Conservation (phyloP, 1,140 invertebrate genomes). For the Drosophila parabipectinata region DNA sequence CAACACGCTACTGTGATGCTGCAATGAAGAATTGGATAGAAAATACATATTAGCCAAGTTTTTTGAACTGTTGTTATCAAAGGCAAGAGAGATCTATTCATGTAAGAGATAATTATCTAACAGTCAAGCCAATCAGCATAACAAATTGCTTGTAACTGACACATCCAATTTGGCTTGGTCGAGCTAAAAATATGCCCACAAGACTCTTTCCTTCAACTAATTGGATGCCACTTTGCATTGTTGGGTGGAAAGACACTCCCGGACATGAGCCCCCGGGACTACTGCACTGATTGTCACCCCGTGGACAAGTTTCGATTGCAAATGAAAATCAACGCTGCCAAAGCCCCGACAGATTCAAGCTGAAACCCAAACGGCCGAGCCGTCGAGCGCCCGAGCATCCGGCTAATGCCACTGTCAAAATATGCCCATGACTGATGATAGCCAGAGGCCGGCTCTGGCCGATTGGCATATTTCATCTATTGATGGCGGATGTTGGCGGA, state of each 20-base stretch:
- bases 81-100: not conserved
- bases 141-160: slow-evolving; percentile 61
- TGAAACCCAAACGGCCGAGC: not conserved
- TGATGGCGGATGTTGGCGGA: slow-evolving; percentile 54
- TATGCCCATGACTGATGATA: slow-evolving; percentile 76
- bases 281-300: slow-evolving; percentile 63
- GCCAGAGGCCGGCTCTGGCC: slow-evolving; percentile 33
- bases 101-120: slow-evolving; percentile 4
- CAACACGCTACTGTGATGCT: slow-evolving; percentile 20
- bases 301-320: slow-evolving; percentile 69
- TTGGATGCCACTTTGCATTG: slow-evolving; percentile 33
- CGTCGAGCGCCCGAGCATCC: slow-evolving; percentile 19
- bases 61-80: not conserved
- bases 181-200: slow-evolving; percentile 27
- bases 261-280: slow-evolving; percentile 30
- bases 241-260: not conserved
- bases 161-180: slow-evolving; percentile 48
- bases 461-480: slow-evolving; percentile 68
- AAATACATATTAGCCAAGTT: not conserved
- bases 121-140: slow-evolving; percentile 23
- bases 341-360: not conserved
- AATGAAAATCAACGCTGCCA: slow-evolving; percentile 51
- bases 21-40: not conserved
- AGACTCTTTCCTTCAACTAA: slow-evolving; percentile 33
- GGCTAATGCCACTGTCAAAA: slow-evolving; percentile 79